Percentiles rank a stretch among this genome's conserved stretches.
phyloP scores from a whole-genome alignment of 1,140 invertebrate genomes.

The Scaptomyza graminum region DNA sequence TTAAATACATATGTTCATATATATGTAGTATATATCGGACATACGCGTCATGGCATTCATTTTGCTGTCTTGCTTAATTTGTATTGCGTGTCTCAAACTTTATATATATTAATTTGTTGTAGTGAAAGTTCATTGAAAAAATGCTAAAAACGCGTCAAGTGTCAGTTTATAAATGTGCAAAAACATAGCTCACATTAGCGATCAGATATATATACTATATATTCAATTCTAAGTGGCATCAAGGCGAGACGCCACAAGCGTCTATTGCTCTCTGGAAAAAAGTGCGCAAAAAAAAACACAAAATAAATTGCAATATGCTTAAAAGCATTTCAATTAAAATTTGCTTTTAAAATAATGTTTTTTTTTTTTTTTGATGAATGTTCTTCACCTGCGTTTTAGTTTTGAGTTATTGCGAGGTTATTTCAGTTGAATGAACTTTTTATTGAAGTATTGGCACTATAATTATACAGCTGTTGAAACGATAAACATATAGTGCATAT shows the following conservation, averaged over 20 bases:
- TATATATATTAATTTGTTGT: neutral
- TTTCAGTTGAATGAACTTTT: slow-evolving; percentile 57
- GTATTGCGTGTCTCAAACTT: slow-evolving; percentile 22
- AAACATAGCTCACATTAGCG: slow-evolving; percentile 43
- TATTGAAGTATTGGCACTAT: slow-evolving; percentile 42
- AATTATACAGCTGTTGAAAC: slow-evolving; percentile 29
- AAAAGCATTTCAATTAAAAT: slow-evolving; percentile 16
- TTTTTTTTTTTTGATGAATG: slow-evolving; percentile 20
- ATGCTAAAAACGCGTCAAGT: slow-evolving; percentile 55
- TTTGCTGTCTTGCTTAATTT: slow-evolving; percentile 13
- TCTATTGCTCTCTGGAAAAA: slow-evolving; percentile 59
- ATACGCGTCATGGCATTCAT: slow-evolving; percentile 19
- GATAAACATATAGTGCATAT: neutral
- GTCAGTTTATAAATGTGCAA: slow-evolving; percentile 26
- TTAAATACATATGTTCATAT: neutral
- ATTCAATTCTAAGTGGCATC: slow-evolving; percentile 25
- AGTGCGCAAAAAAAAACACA: slow-evolving; percentile 15
- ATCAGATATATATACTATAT: too few species aligned
- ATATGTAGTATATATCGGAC: neutral
- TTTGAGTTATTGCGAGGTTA: slow-evolving; percentile 41
- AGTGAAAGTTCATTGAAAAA: slow-evolving; percentile 24
- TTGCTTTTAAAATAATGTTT: neutral
- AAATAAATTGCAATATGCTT: slow-evolving; percentile 43
- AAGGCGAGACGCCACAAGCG: slow-evolving; percentile 62
- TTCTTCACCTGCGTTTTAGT: slow-evolving; percentile 12